Evolutionary conservation across 2,113 vertebrate genomes (phyloP).

Genomic region (Nothobranchius kuhntae): DNA sequence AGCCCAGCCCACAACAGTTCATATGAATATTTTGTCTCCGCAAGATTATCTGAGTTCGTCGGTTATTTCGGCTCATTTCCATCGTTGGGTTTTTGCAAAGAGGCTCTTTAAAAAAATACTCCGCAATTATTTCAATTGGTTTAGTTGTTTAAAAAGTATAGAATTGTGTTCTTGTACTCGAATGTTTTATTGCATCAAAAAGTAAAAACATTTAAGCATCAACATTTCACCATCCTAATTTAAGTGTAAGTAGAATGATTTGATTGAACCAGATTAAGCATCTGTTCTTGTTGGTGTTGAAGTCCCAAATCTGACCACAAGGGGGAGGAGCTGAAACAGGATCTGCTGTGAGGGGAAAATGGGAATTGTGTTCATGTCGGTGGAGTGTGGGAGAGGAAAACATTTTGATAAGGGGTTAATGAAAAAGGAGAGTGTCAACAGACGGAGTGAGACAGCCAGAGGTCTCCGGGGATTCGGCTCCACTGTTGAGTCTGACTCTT

Average conservation of each 20-base stretch:
- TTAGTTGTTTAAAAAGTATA: background rate
- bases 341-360: background rate
- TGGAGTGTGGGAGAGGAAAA: constrained; percentile 73
- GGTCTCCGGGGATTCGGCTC: constrained; percentile 46
- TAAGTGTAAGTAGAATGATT: background rate
- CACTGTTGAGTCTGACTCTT: constrained; percentile 33
- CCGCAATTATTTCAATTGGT: background rate
- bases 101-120: background rate
- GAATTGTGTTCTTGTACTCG: too few relatives aligned
- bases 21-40: constrained; percentile 28
- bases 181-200: too few relatives aligned
- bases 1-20: background rate
- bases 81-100: background rate
- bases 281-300: background rate
- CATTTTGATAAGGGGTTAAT: constrained; percentile 76
- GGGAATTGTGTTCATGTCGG: constrained; percentile 25
- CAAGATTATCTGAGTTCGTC: constrained; percentile 37
- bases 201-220: too few relatives aligned
- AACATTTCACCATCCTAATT: too few relatives aligned
- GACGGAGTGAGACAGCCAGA: constrained; percentile 46
- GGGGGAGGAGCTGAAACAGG: constrained; percentile 65
- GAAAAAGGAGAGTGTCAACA: constrained; percentile 72
- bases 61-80: constrained; percentile 40
- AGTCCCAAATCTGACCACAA: constrained; percentile 53
- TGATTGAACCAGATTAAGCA: background rate